A percentile compares a stretch with the other conserved stretches of the same genome.
These are phyloP conservation scores for Selenia dentaria DNA, from an alignment of 2,888 invertebrate species.

Conservation along the genomic window DNA sequence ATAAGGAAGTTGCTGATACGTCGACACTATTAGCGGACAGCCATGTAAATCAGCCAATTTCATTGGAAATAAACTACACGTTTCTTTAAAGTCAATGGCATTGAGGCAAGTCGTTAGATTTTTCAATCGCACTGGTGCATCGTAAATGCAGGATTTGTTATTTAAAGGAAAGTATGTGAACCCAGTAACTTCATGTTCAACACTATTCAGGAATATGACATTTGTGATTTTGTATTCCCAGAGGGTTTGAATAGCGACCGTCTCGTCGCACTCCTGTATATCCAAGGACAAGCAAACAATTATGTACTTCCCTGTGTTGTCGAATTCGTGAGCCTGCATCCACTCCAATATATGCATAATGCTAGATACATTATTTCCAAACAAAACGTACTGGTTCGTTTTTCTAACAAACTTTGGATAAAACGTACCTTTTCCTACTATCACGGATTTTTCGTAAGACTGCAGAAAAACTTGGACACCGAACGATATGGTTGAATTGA, in stretches of 20 bases:
- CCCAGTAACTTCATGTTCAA: slow-evolving; percentile 35
- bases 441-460: slow-evolving; percentile 49
- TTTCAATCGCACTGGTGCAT: slow-evolving; percentile 46
- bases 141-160: slow-evolving; percentile 46
- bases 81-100: slow-evolving; percentile 22
- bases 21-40: slow-evolving; percentile 61
- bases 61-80: slow-evolving; percentile 45
- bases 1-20: slow-evolving; percentile 60
- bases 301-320: slow-evolving; percentile 64
- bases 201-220: slow-evolving; percentile 53
- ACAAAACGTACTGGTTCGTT: slow-evolving; percentile 56
- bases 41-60: slow-evolving; percentile 57
- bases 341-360: slow-evolving; percentile 47
- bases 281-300: slow-evolving; percentile 55
- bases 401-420: slow-evolving; percentile 36
- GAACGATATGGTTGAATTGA: slow-evolving; percentile 51
- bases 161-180: slow-evolving; percentile 56
- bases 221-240: slow-evolving; percentile 63
- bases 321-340: slow-evolving; percentile 49
- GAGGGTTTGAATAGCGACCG: slow-evolving; percentile 46
- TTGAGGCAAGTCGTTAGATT: slow-evolving; percentile 33
- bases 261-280: slow-evolving; percentile 53
- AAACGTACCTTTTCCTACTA: slow-evolving; percentile 46
- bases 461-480: slow-evolving; percentile 54
- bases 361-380: slow-evolving; percentile 46